phyloP scores from a whole-genome alignment of 2,113 vertebrate species.

The Peucedramus taeniatus region DNA sequence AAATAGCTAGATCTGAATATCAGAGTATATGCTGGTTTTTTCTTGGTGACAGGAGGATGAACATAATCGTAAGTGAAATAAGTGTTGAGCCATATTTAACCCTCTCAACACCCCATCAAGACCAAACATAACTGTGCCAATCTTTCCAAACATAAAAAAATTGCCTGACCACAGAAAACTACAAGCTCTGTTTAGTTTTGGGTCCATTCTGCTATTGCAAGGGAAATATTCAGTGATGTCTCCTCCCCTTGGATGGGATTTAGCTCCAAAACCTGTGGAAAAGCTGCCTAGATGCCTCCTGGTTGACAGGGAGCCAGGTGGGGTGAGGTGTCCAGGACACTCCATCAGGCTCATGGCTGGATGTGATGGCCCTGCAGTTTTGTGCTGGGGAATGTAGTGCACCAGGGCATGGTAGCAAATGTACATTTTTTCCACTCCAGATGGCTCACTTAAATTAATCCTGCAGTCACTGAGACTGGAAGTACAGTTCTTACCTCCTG shows the following conservation, averaged over 20 bases:
- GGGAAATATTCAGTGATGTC: background rate
- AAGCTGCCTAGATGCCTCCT: background rate
- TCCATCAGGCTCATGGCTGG: background rate
- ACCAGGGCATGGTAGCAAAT: background rate
- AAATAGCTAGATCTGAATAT: conserved; percentile 32
- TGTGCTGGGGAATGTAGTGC: background rate
- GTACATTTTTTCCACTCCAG: background rate
- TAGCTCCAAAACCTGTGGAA: background rate
- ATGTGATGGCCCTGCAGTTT: background rate
- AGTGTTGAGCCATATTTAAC: background rate
- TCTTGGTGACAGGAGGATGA: background rate
- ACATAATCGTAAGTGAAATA: background rate
- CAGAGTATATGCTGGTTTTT: background rate
- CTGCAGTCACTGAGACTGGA: background rate
- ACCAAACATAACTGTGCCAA: background rate
- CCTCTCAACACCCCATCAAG: background rate
- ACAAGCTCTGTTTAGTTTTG: background rate
- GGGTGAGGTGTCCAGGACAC: background rate
- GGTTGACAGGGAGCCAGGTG: background rate
- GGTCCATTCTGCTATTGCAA: background rate
- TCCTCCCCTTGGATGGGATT: background rate
- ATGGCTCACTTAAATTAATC: background rate
- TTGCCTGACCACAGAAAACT: background rate
- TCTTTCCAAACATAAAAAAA: background rate
- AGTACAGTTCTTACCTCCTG: background rate